Percentiles rank a stretch among this genome's conserved stretches.
Conservation (phyloP, 1,140 invertebrate species). For the Colletes latitarsis region DNA sequence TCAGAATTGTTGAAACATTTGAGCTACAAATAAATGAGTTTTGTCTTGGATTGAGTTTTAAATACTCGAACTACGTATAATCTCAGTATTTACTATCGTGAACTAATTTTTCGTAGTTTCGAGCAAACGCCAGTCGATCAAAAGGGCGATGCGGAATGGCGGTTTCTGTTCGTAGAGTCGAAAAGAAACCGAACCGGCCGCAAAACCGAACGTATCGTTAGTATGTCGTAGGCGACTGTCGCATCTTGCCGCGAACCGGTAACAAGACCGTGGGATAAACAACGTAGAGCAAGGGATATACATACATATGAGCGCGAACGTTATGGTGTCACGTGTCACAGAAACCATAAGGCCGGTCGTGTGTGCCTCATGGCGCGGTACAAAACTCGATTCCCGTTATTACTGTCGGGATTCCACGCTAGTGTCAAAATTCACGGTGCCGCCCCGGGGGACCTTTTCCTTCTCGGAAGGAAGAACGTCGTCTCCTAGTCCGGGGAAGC, state of each 20-base stretch:
- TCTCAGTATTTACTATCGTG: too few species aligned
- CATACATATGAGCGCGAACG: conserved; percentile 11
- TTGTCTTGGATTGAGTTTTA: too few species aligned
- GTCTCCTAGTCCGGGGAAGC: neutral
- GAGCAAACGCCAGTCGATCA: too few species aligned
- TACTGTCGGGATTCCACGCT: conserved; percentile 3
- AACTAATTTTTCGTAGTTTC: too few species aligned
- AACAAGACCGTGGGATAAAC: conserved; percentile 38
- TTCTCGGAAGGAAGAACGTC: conserved; percentile 12
- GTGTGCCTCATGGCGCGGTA: conserved; percentile 10
- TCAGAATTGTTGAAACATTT: too few species aligned
- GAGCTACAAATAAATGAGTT: too few species aligned
- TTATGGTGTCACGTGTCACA: conserved; percentile 59
- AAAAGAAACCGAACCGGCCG: neutral
- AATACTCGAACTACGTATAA: too few species aligned
- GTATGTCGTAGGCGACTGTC: conserved; percentile 45
- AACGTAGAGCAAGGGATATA: conserved; percentile 49
- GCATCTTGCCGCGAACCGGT: conserved; percentile 32
- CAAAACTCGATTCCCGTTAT: conserved; percentile 34
- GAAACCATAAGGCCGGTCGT: conserved; percentile 48
- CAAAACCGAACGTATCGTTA: conserved; percentile 48
- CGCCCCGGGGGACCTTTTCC: conserved; percentile 13
- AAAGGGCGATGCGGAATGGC: neutral
- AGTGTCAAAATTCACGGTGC: conserved; percentile 54
- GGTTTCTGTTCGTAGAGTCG: neutral